These are phyloP conservation scores for Plemyria rubiginata DNA, from an alignment of 2,888 invertebrate species.

Conservation along the genomic window DNA sequence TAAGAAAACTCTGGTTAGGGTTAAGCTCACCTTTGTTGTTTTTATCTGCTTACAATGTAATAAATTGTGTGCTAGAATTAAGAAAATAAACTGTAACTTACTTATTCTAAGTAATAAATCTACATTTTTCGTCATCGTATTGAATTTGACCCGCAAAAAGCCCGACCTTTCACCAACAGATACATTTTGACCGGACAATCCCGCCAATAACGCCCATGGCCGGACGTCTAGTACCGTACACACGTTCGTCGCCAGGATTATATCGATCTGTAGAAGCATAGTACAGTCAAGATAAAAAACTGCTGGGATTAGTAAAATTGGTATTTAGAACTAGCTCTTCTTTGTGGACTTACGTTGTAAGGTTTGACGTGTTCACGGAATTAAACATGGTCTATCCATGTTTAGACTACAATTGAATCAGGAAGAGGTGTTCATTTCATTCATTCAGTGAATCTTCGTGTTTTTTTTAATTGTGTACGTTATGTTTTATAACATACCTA, in stretches of 20 bases:
- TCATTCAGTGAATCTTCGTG: no score
- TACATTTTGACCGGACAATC: slow-evolving; percentile 1
- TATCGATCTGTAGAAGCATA: slow-evolving; percentile 58
- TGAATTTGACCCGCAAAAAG: not conserved
- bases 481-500: no score
- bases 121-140: not conserved
- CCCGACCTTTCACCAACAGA: not conserved
- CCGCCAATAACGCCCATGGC: not conserved
- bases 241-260: slow-evolving; percentile 54
- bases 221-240: slow-evolving; percentile 9
- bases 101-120: not conserved
- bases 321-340: slow-evolving; percentile 47
- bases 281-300: slow-evolving; percentile 52
- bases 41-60: no score
- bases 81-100: no score
- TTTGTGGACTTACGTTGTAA: slow-evolving; percentile 45
- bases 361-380: slow-evolving; percentile 41
- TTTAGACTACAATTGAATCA: not conserved
- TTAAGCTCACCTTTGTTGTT: no score
- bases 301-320: slow-evolving; percentile 51
- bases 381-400: slow-evolving; percentile 8
- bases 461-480: no score
- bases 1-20: no score
- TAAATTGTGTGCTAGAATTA: no score
- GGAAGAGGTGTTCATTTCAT: not conserved